Evolutionary conservation across 2,888 invertebrate genomes (phyloP), one percentile per base, ranked within the genome.

Genomic region (Azorinus chamasolen): DNA sequence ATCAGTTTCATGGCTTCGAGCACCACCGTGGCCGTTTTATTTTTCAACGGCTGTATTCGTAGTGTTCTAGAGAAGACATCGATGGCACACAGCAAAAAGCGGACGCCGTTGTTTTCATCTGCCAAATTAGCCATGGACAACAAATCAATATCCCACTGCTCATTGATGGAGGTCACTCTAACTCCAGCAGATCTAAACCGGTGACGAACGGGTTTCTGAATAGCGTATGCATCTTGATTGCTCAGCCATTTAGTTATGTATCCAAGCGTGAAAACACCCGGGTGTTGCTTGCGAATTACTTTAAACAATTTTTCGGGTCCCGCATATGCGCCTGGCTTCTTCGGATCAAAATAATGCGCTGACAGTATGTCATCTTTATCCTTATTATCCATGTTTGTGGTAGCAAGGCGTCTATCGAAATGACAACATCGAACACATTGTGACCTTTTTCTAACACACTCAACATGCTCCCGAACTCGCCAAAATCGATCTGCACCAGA

Each of bases 31-130:
- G 51, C 71, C 2, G 59, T 66, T 48, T 65, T 72, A 48, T 71
- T 53, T 73, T 66, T 61, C 37, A 76, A 37, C 18, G 69, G 69
- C 57, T 58, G 45, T 12, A 79, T 58, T 58, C 75, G 65, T 4
- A 79, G 63, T 48, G 70, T 58, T 53, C 75, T 66, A n/a, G 63
- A 58, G 6, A 74, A 54, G 22, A 75, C 71, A 27, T 79, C 74
- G 45, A 79, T 68, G 1, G 54, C 71, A 46, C 46, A 70, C 20
- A 79, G 51, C 45, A 75, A 18, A 68, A 68, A 77, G 16, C 66
- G 53, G 22, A 75, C 59, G 12, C 72, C 71, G 62, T 63, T 64
- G 22, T 75, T 79, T 4, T 75, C 68, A 10, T 62, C 54, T 16
- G 61, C 20, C 16, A 75, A 25, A 27, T 75, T 59, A 5, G 43